These are phyloP conservation scores for Pissodes strobi DNA, from an alignment of 1,140 invertebrate genomes.

Conservation along the genomic window DNA sequence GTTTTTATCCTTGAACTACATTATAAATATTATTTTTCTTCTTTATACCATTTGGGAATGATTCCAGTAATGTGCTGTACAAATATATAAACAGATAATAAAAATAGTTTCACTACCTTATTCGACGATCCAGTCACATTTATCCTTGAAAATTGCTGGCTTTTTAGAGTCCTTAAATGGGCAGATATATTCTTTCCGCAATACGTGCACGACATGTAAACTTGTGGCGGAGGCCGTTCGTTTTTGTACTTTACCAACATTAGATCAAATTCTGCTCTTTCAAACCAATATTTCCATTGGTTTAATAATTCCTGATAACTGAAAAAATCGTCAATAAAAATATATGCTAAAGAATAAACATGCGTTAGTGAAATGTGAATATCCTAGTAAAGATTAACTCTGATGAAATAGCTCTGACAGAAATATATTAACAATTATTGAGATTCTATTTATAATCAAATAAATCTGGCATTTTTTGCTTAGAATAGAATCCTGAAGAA, in stretches of 20 bases:
- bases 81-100: neutral
- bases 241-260: slow-evolving; percentile 66
- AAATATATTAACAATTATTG: no score
- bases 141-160: slow-evolving; percentile 65
- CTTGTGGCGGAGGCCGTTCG: slow-evolving; percentile 71
- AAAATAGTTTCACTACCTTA: slow-evolving; percentile 58
- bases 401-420: no score
- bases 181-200: slow-evolving; percentile 91
- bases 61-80: neutral
- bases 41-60: neutral
- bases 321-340: slow-evolving; percentile 39
- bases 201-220: slow-evolving; percentile 91
- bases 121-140: slow-evolving; percentile 48
- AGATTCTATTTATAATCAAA: no score
- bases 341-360: neutral
- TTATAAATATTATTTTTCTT: neutral
- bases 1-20: no score
- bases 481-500: no score
- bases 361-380: no score
- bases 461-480: no score
- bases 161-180: slow-evolving; percentile 66
- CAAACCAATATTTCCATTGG: slow-evolving; percentile 80
- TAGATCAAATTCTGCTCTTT: slow-evolving; percentile 76
- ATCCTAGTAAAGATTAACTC: no score
- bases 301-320: slow-evolving; percentile 78